Evolutionary conservation across 2,888 invertebrate species (phyloP), one percentile per base, ranked within the genome.

Genomic region (Hirtodrosophila cameraria): DNA sequence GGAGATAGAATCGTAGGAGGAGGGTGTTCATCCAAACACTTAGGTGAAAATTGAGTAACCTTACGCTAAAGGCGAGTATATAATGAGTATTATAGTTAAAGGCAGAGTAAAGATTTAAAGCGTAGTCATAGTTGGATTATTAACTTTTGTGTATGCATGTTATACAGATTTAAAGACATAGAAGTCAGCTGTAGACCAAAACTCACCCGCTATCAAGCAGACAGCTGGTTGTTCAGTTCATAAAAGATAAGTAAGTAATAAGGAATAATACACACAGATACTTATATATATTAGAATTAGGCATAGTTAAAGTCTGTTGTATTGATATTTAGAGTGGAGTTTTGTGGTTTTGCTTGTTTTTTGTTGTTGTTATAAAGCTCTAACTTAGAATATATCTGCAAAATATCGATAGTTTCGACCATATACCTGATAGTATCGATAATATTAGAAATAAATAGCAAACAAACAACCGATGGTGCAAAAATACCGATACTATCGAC

Each of bases 161-260:
- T n/a, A n/a, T n/a, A 31, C 31, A 45, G 48, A 9, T 9, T 35
- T 39, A 41, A 25, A 48, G 35, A 52, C 7, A 33, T 28, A 28
- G 35, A 35, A 16, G 7, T 45, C 23, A 52, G 48, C 18, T 38
- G 12, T 50, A 30, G 73, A 68, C 73, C 65, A 65, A 68, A 85
- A 91, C 91, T 91, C 90, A 91, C 91, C 91, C 91, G 90, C 91
- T 90, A 91, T 91, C 91, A 83, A 91, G 90, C 81, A 91, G 91
- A 91, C 91, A 91, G 90, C 91, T 91, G 90, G 90, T 86, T 66
- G 61, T 61, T 71, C 33, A 63, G 61, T 71, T 78, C 65, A 78
- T 71, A 74, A 60, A 77, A 68, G 61, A 74, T 36, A n/a, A 66
- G 54, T 74, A 59, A 64, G 67, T 61, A 53, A 64, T 57, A 62